phyloP scores from a whole-genome alignment of 1,140 invertebrate genomes.

The Nasonia giraulti region DNA sequence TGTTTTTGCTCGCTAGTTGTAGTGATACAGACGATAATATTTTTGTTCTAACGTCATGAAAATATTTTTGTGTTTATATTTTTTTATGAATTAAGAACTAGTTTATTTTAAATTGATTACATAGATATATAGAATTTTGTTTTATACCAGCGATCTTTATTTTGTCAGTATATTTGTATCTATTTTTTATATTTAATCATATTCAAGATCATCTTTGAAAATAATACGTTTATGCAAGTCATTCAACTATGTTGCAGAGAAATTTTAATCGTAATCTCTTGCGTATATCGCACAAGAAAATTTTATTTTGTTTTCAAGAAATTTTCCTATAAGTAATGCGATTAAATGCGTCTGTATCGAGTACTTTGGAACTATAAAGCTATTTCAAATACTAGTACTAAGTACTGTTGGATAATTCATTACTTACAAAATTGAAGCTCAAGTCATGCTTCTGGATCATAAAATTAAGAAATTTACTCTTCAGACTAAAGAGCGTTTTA shows the following conservation, averaged over 20 bases:
- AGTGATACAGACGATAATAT: too few relatives aligned
- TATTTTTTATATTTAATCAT: neutral
- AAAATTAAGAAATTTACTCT: slow-evolving; percentile 20
- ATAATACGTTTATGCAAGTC: neutral
- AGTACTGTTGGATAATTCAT: neutral
- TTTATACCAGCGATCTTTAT: neutral
- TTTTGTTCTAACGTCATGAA: too few relatives aligned
- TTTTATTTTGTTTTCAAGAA: neutral
- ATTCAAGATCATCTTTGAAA: neutral
- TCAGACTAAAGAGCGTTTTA: slow-evolving; percentile 16
- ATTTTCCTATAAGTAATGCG: neutral
- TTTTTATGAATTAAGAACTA: too few relatives aligned
- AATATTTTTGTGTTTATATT: too few relatives aligned
- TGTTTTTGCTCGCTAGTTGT: too few relatives aligned
- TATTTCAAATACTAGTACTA: neutral
- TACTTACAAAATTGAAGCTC: neutral
- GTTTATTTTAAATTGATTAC: too few relatives aligned
- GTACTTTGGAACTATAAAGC: neutral
- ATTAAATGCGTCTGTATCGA: neutral
- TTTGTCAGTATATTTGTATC: neutral
- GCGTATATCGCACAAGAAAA: neutral
- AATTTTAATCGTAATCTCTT: neutral
- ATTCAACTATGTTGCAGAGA: neutral
- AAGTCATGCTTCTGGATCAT: neutral
- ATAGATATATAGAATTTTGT: too few relatives aligned